phyloP scores from a whole-genome alignment of 2,113 vertebrate genomes.

The Tapirus terrestris region DNA sequence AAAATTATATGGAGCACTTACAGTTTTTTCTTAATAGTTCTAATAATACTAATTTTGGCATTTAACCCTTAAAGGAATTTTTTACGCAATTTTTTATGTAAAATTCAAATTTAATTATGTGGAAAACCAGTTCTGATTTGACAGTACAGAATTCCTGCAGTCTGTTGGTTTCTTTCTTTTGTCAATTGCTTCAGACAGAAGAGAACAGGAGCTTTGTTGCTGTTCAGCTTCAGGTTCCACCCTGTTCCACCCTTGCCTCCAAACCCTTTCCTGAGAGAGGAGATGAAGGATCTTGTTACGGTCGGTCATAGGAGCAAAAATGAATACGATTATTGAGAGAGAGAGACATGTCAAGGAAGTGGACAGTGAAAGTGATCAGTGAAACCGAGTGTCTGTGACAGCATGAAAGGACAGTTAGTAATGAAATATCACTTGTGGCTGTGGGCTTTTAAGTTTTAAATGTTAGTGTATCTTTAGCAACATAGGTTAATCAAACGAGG shows the following conservation, averaged over 20 bases:
- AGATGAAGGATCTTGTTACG: slow-evolving; percentile 5
- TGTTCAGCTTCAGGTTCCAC: slow-evolving; percentile 22
- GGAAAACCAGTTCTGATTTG: slow-evolving; percentile 55
- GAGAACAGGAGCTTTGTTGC: slow-evolving; percentile 17
- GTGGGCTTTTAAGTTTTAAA: slow-evolving; percentile 44
- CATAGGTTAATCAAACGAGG: background rate
- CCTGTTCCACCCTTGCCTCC: slow-evolving; percentile 12
- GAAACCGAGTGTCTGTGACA: background rate
- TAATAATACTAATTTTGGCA: slow-evolving; percentile 55
- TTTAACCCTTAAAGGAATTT: slow-evolving; percentile 11
- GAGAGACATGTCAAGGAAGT: slow-evolving; percentile 22
- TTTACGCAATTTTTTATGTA: slow-evolving; percentile 23
- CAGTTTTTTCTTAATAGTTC: slow-evolving; percentile 2
- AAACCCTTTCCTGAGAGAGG: slow-evolving; percentile 18
- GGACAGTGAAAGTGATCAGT: background rate
- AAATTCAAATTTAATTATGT: slow-evolving; percentile 55
- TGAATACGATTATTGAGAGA: slow-evolving; percentile 31
- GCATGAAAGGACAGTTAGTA: background rate
- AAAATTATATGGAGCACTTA: background rate
- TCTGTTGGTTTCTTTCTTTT: slow-evolving; percentile 54
- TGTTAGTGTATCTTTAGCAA: background rate
- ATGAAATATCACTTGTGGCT: slow-evolving; percentile 12
- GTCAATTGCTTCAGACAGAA: slow-evolving; percentile 33
- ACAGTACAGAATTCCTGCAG: background rate
- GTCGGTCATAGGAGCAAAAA: slow-evolving; percentile 31